Evolutionary conservation across 2,888 invertebrate species (phyloP).

Genomic region (Clepsis dumicolana): DNA sequence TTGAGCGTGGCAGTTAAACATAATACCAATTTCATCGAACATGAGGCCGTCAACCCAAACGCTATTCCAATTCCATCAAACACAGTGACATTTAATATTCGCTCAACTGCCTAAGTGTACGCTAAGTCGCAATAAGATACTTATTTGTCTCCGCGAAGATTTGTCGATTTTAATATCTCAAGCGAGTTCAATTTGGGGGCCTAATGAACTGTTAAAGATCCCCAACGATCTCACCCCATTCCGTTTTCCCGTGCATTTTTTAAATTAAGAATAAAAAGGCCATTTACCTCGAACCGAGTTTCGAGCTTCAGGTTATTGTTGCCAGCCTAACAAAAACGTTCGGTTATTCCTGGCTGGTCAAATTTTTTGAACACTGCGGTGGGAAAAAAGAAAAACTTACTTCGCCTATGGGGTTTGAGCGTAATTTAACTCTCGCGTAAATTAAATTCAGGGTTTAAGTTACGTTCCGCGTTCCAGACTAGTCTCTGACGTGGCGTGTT

Average conservation of each 20-base stretch:
- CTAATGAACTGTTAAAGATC: conserved; percentile 83
- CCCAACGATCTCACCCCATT: conserved; percentile 66
- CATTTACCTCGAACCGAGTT: conserved; percentile 33
- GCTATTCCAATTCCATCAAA: background rate
- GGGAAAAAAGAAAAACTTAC: background rate
- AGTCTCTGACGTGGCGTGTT: conserved; percentile 36
- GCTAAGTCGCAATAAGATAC: conserved; percentile 19
- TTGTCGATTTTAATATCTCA: conserved; percentile 58
- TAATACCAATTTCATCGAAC: no score
- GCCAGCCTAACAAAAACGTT: conserved; percentile 17
- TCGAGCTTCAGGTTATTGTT: conserved; percentile 23
- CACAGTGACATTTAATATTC: conserved; percentile 6
- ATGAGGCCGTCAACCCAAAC: no score
- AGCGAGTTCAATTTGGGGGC: conserved; percentile 72
- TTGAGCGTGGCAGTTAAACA: no score
- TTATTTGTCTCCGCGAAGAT: conserved; percentile 38
- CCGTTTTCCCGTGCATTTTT: conserved; percentile 60
- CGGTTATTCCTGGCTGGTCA: background rate
- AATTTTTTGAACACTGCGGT: background rate
- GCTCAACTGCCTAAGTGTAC: background rate
- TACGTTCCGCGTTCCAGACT: conserved; percentile 22
- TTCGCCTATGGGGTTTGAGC: conserved; percentile 5
- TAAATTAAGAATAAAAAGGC: conserved; percentile 47
- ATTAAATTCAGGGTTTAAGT: conserved; percentile 39
- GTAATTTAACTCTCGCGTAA: conserved; percentile 18